phyloP scores from a whole-genome alignment of 2,113 vertebrate genomes.

The Onychostruthus taczanowskii region DNA sequence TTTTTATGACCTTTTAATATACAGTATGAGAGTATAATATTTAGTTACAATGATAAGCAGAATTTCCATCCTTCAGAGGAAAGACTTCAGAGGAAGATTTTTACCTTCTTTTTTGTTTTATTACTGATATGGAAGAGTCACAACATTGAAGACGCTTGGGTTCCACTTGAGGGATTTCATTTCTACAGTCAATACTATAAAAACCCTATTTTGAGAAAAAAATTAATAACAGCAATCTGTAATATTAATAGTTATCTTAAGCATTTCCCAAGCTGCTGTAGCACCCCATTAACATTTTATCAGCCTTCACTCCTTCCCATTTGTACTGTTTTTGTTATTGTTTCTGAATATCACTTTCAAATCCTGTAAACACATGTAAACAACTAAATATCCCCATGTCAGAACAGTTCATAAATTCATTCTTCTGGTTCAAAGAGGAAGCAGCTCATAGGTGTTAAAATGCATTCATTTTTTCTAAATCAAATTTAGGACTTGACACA shows the following conservation, averaged over 20 bases:
- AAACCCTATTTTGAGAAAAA: neutral
- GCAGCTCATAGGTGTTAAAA: neutral
- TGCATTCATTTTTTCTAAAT: neutral
- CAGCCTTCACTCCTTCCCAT: neutral
- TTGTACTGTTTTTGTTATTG: neutral
- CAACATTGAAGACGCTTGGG: neutral
- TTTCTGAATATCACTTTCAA: neutral
- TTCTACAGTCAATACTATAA: neutral
- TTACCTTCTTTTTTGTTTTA: neutral
- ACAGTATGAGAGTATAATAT: slow-evolving; percentile 27
- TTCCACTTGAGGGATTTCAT: neutral
- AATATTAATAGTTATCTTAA: neutral
- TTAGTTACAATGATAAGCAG: slow-evolving; percentile 23
- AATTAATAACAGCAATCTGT: neutral
- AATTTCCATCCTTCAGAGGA: neutral
- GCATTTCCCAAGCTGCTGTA: neutral
- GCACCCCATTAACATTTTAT: neutral
- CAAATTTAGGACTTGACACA: neutral
- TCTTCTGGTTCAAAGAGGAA: neutral
- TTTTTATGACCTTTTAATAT: slow-evolving; percentile 51
- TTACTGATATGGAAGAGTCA: neutral
- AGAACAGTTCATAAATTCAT: neutral
- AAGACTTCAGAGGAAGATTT: neutral
- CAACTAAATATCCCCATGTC: neutral
- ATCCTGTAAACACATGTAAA: neutral